Percentiles rank a stretch among this genome's conserved stretches.
Conservation (phyloP, 2,797 vertebrate species). For the Pteropus rufus region DNA sequence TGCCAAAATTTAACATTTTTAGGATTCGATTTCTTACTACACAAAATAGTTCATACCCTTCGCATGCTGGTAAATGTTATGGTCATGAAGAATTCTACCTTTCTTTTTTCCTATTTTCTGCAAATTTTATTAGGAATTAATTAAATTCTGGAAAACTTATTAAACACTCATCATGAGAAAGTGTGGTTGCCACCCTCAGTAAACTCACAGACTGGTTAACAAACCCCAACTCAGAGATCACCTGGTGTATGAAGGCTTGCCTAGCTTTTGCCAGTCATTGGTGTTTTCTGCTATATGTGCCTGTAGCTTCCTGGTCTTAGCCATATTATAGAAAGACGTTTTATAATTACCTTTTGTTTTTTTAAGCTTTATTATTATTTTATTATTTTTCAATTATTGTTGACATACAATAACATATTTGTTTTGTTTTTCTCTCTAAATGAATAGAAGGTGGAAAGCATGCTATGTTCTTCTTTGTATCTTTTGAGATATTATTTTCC, state of each 20-base stretch:
- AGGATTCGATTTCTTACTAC: not conserved
- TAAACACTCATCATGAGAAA: not conserved
- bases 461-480: not conserved
- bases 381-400: not conserved
- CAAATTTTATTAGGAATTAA: not conserved
- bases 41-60: not conserved
- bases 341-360: not conserved
- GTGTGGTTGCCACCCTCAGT: not conserved
- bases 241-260: not conserved
- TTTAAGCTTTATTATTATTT: not conserved
- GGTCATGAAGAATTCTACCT: not conserved
- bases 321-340: not conserved
- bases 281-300: not conserved
- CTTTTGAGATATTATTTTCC: not conserved
- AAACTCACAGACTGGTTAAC: not conserved
- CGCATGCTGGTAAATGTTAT: not conserved
- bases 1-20: conserved; percentile 20
- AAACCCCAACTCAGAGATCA: not conserved
- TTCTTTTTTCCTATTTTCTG: not conserved
- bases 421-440: not conserved
- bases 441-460: not conserved
- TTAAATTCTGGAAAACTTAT: not conserved
- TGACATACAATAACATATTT: not conserved
- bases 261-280: not conserved
- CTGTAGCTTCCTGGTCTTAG: not conserved